These are phyloP conservation scores for Seladonia tumulorum DNA, from an alignment of 2,888 invertebrate genomes.

Conservation along the genomic window DNA sequence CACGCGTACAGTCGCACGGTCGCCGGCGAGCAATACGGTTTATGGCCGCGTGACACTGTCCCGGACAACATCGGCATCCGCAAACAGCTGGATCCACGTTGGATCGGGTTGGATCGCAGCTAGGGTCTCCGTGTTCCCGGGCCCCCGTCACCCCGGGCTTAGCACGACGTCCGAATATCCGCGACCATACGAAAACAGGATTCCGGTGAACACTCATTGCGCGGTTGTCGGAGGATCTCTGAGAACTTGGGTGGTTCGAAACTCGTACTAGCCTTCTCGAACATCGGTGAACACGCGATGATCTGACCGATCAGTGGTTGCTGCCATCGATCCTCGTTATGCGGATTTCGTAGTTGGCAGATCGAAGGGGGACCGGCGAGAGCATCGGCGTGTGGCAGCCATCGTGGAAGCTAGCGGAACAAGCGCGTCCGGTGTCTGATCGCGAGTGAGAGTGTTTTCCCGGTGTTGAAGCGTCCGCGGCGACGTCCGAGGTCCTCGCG, in stretches of 20 bases:
- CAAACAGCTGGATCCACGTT: slow-evolving; percentile 71
- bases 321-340: background rate
- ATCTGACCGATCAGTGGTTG: background rate
- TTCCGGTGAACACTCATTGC: background rate
- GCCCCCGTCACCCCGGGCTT: background rate
- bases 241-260: background rate
- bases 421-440: slow-evolving; percentile 51
- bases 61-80: slow-evolving; percentile 65
- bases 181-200: background rate
- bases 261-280: too few relatives aligned
- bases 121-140: slow-evolving; percentile 19
- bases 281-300: background rate
- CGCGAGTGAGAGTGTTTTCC: slow-evolving; percentile 65
- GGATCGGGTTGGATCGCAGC: slow-evolving; percentile 48
- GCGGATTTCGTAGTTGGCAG: background rate
- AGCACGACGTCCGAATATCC: background rate
- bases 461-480: slow-evolving; percentile 44
- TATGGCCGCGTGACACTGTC: slow-evolving; percentile 71
- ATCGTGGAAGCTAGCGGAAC: slow-evolving; percentile 31
- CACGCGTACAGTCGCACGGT: slow-evolving; percentile 73
- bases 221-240: background rate
- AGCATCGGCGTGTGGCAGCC: background rate
- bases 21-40: slow-evolving; percentile 74
- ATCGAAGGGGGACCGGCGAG: background rate
- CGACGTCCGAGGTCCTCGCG: slow-evolving; percentile 34